Percentiles rank a stretch among this genome's conserved stretches.
Conservation (phyloP, 2,888 invertebrate species). For the Pediacus dermestoides region DNA sequence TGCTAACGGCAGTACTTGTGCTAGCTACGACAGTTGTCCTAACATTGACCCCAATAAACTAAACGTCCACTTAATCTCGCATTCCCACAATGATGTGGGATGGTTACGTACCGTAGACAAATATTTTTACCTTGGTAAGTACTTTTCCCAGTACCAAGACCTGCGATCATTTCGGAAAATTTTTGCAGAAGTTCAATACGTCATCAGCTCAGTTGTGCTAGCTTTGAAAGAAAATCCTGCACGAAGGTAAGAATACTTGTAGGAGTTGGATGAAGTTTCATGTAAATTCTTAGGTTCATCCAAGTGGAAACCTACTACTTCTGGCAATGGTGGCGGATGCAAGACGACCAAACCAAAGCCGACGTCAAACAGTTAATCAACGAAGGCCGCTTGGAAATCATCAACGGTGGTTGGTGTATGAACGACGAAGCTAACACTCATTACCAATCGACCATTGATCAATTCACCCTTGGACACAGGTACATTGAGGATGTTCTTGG, state of each 20-base stretch:
- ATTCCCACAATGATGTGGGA: slow-evolving; percentile 87
- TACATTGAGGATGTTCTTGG: slow-evolving; percentile 57
- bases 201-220: slow-evolving; percentile 79
- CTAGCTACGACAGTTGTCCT: no score
- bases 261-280: no score
- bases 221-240: slow-evolving; percentile 68
- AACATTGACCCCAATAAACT: slow-evolving; percentile 38
- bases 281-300: slow-evolving; percentile 57
- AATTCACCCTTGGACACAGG: slow-evolving; percentile 60
- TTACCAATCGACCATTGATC: slow-evolving; percentile 67
- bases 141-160: no score
- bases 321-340: slow-evolving; percentile 74
- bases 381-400: slow-evolving; percentile 58
- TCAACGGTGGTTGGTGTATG: slow-evolving; percentile 59
- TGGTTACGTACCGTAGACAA: slow-evolving; percentile 90
- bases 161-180: not conserved
- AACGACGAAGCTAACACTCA: slow-evolving; percentile 63
- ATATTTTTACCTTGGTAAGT: slow-evolving; percentile 67
- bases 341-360: slow-evolving; percentile 53
- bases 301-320: slow-evolving; percentile 77
- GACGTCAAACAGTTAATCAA: slow-evolving; percentile 58
- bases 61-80: slow-evolving; percentile 76
- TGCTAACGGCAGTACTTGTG: no score
- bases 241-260: slow-evolving; percentile 50
- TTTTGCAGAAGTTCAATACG: slow-evolving; percentile 82